Conservation (phyloP, 92 coral and sea anemone species). For the Diadumene lineata region DNA sequence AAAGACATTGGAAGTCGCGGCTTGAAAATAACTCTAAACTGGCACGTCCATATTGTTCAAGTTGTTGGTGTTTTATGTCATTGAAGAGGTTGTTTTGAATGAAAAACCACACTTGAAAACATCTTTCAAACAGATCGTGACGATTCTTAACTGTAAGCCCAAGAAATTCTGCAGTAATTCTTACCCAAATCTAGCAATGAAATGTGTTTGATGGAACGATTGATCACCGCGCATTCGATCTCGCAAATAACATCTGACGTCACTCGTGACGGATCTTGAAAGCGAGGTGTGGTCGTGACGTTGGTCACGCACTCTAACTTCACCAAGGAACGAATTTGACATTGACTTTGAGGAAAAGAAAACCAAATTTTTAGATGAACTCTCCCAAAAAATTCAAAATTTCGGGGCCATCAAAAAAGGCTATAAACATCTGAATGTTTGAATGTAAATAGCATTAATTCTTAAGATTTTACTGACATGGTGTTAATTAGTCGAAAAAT, state of each 20-base stretch:
- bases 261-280: conserved; percentile 23
- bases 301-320: conserved; percentile 15
- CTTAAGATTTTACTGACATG: neutral
- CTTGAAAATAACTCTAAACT: neutral
- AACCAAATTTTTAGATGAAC: neutral
- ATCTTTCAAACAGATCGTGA: neutral
- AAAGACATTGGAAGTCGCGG: conserved; percentile 53
- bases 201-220: neutral
- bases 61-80: neutral
- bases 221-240: conserved; percentile 26
- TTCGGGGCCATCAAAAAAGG: neutral
- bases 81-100: neutral
- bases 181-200: neutral
- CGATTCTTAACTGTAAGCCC: neutral
- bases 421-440: neutral
- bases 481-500: neutral
- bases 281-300: conserved; percentile 37
- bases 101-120: neutral
- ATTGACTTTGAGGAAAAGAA: neutral
- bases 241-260: conserved; percentile 45
- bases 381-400: too few relatives aligned
- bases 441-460: neutral
- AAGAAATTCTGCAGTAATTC: neutral
- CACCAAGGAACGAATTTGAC: neutral
- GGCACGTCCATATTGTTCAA: neutral